Percentiles rank a stretch among this genome's conserved stretches.
These are phyloP conservation scores for Probaryconus sp. DNA, from an alignment of 1,140 invertebrate genomes.

Conservation along the genomic window DNA sequence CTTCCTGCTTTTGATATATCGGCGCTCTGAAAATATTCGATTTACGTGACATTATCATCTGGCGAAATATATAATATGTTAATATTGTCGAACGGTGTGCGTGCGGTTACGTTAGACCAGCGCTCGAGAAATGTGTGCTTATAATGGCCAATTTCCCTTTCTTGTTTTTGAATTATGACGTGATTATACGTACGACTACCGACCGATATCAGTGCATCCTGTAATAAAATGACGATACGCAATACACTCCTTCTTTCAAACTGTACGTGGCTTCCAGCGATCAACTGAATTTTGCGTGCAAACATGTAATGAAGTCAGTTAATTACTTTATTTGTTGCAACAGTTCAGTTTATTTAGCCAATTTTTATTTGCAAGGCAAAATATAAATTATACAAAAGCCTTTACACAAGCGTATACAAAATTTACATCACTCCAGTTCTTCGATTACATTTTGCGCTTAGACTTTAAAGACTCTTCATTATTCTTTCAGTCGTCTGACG, in stretches of 20 bases:
- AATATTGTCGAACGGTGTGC: slow-evolving; percentile 14
- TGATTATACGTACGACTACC: slow-evolving; percentile 66
- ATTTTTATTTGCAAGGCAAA: slow-evolving; percentile 8
- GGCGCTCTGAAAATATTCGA: slow-evolving; percentile 12
- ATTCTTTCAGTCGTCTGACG: too few species aligned
- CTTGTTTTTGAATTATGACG: slow-evolving; percentile 70
- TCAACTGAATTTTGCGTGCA: slow-evolving; percentile 22
- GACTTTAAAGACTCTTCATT: too few species aligned
- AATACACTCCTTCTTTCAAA: slow-evolving; percentile 6
- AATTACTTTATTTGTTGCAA: slow-evolving; percentile 38
- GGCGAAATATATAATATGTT: slow-evolving; percentile 36
- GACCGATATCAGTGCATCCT: slow-evolving; percentile 70
- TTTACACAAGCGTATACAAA: too few species aligned
- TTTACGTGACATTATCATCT: slow-evolving; percentile 31
- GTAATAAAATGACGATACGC: slow-evolving; percentile 59
- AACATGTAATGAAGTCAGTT: slow-evolving; percentile 22
- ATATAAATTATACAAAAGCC: slow-evolving; percentile 10
- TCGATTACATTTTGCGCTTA: too few species aligned
- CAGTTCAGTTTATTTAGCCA: slow-evolving; percentile 7
- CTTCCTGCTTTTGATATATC: slow-evolving; percentile 43
- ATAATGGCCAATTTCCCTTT: slow-evolving; percentile 70
- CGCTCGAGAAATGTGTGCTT: slow-evolving; percentile 60
- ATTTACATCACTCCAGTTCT: too few species aligned
- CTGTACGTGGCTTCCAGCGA: slow-evolving; percentile 24
- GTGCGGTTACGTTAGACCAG: slow-evolving; percentile 20